Evolutionary conservation across 2,888 invertebrate genomes (phyloP).

Genomic region (Neelides folsomi): DNA sequence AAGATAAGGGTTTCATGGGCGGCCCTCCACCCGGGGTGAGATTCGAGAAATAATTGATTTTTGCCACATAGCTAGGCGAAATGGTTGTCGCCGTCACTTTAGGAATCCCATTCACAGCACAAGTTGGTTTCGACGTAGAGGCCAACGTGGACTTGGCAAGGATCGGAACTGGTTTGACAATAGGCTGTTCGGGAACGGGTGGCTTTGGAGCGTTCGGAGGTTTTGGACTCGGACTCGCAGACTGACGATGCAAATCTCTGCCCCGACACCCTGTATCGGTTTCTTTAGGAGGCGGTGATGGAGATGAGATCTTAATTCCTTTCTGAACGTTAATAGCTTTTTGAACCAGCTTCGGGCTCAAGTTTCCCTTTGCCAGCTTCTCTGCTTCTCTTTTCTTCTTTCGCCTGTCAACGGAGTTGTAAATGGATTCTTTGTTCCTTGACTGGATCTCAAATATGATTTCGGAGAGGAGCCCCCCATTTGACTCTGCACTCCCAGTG

Average conservation of each 20-base stretch:
- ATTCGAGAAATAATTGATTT: slow-evolving; percentile 32
- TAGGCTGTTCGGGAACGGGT: too few relatives aligned
- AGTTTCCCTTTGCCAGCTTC: slow-evolving; percentile 11
- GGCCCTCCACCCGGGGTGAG: slow-evolving; percentile 14
- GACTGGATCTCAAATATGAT: slow-evolving; percentile 78
- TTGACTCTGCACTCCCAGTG: slow-evolving; percentile 50
- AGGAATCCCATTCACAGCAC: slow-evolving; percentile 32
- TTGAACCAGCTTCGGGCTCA: too few relatives aligned
- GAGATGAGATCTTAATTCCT: too few relatives aligned
- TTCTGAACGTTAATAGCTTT: too few relatives aligned
- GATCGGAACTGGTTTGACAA: neutral
- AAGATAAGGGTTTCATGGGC: slow-evolving; percentile 30
- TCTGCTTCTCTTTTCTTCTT: slow-evolving; percentile 22
- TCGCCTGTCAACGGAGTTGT: slow-evolving; percentile 37
- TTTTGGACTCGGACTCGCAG: neutral
- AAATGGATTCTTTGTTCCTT: slow-evolving; percentile 72
- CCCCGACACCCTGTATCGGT: too few relatives aligned
- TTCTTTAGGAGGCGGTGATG: too few relatives aligned
- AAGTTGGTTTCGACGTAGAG: slow-evolving; percentile 19
- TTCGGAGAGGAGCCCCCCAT: slow-evolving; percentile 62
- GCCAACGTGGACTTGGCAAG: too few relatives aligned
- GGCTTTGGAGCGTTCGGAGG: neutral
- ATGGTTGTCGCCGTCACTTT: slow-evolving; percentile 13
- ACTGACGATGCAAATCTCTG: too few relatives aligned
- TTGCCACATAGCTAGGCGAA: slow-evolving; percentile 29